Evolutionary conservation across 2,888 invertebrate genomes (phyloP).

Genomic region (Lasioglossum vierecki): DNA sequence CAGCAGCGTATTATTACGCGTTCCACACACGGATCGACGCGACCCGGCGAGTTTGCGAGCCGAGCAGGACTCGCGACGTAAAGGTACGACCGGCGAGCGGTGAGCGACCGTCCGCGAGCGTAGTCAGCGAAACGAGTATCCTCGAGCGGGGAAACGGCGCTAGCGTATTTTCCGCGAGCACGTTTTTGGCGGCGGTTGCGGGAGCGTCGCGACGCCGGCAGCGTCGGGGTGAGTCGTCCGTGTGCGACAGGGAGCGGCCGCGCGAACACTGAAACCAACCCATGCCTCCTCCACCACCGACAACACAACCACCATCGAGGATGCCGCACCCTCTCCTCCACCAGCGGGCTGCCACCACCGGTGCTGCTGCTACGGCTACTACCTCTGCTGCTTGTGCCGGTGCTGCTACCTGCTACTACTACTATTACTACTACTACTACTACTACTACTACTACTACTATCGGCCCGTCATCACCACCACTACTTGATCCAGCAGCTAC

Average conservation of each 20-base stretch:
- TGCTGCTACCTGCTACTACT: conserved; percentile 59
- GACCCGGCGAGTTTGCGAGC: conserved; percentile 11
- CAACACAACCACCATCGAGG: conserved; percentile 67
- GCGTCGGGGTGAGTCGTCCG: conserved; percentile 70
- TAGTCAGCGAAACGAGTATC: conserved; percentile 45
- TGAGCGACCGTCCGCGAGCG: conserved; percentile 27
- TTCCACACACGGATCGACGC: conserved; percentile 13
- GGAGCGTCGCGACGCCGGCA: conserved; percentile 69
- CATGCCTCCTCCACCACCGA: conserved; percentile 75
- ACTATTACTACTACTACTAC: conserved; percentile 43
- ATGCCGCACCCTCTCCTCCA: conserved; percentile 67
- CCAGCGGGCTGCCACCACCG: conserved; percentile 58
- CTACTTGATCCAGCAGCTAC: conserved; percentile 41
- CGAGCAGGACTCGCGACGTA: background rate
- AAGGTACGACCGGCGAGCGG: background rate
- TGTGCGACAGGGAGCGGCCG: conserved; percentile 83
- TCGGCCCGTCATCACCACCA: conserved; percentile 24
- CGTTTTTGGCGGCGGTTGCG: conserved; percentile 68
- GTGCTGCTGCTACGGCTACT: conserved; percentile 52
- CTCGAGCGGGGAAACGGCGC: conserved; percentile 28
- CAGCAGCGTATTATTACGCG: background rate
- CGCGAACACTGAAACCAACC: conserved; percentile 81
- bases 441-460: conserved; percentile 43
- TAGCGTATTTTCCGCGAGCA: conserved; percentile 67
- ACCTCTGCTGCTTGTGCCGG: background rate